Percentiles rank a stretch among this genome's conserved stretches.
These are phyloP conservation scores for Antheraea pernyi DNA, from an alignment of 1,140 invertebrate genomes.

Conservation along the genomic window DNA sequence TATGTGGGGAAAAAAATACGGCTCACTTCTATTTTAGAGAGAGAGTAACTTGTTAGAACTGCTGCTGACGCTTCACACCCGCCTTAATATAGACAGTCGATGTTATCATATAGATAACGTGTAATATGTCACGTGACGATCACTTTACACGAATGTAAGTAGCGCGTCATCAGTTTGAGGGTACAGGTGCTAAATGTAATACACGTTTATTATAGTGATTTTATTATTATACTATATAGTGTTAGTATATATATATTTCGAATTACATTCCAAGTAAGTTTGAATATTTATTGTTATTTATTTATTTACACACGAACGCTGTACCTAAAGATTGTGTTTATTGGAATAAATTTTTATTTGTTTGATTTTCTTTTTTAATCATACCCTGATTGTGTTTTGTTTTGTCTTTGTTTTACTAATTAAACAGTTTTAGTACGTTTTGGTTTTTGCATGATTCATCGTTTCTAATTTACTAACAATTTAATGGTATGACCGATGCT, in stretches of 20 bases:
- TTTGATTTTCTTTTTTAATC: not conserved
- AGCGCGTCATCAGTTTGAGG: not conserved
- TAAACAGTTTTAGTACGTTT: not conserved
- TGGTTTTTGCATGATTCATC: not conserved
- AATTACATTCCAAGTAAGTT: not conserved
- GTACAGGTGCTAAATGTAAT: not conserved
- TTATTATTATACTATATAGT: not conserved
- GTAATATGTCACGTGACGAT: not conserved
- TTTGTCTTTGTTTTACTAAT: not conserved
- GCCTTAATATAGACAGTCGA: not conserved
- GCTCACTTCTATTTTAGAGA: not conserved
- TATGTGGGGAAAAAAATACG: too few relatives aligned
- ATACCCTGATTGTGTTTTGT: not conserved
- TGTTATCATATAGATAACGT: conserved; percentile 1
- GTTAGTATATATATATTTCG: not conserved
- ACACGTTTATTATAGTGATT: not conserved
- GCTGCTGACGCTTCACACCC: not conserved
- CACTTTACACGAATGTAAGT: not conserved
- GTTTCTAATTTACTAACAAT: not conserved
- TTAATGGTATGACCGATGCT: too few relatives aligned
- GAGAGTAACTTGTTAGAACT: not conserved
- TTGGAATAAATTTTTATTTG: conserved; percentile 4
- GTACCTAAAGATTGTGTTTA: not conserved
- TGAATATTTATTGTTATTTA: not conserved
- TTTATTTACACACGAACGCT: not conserved